phyloP scores from a whole-genome alignment of 1,140 invertebrate genomes.

The silkworm (Bombyx mori) region DNA sequence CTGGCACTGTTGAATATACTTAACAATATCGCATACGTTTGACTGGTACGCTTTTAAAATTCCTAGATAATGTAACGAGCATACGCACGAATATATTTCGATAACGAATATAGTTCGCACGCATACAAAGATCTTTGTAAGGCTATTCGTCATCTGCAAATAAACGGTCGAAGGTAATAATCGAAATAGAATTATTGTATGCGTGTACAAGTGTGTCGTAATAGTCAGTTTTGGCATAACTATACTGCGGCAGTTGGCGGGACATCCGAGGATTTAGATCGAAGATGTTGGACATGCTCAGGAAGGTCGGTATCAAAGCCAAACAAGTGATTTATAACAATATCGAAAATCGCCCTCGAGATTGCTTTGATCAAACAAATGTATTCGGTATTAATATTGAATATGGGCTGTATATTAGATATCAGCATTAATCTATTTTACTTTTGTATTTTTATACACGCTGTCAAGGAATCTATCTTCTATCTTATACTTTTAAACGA shows the following conservation, averaged over 20 bases:
- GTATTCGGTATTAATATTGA: not conserved
- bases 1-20: no score
- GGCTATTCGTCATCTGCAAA: constrained; percentile 63
- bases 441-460: no score
- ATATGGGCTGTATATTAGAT: not conserved
- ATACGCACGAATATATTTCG: constrained; percentile 37
- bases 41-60: constrained; percentile 60
- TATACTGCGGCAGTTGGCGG: constrained; percentile 33
- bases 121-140: constrained; percentile 33
- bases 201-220: constrained; percentile 48
- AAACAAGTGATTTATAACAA: constrained; percentile 2
- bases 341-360: no score
- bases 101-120: constrained; percentile 13
- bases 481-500: no score
- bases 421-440: not conserved
- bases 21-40: no score
- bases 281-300: constrained; percentile 27
- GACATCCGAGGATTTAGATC: constrained; percentile 36
- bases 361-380: no score
- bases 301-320: constrained; percentile 6
- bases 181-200: constrained; percentile 67
- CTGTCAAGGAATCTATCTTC: not conserved
- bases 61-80: constrained; percentile 63
- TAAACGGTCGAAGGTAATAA: constrained; percentile 67
- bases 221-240: constrained; percentile 58